Percentiles rank a stretch among this genome's conserved stretches.
Conservation (phyloP, 2,888 invertebrate species). For the Siphonodentalium dalli region DNA sequence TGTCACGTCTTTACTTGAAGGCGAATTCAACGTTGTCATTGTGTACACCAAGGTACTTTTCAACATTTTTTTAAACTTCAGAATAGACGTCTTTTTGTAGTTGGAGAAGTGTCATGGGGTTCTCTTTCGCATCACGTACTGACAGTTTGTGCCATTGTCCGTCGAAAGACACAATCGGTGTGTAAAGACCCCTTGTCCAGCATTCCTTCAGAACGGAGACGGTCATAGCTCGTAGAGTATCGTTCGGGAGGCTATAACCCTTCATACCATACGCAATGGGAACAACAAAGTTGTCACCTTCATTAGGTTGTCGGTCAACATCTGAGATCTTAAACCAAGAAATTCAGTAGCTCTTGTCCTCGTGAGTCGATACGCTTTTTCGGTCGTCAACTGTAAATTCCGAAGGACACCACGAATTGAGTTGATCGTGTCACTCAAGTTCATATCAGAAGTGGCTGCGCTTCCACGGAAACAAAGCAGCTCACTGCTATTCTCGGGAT, state of each 20-base stretch:
- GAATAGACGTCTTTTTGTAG: conserved; percentile 18
- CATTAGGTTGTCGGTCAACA: conserved; percentile 10
- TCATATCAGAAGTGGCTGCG: too few species aligned
- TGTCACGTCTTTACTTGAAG: too few species aligned
- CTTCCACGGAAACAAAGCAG: too few species aligned
- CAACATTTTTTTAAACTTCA: neutral
- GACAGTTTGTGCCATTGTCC: conserved; percentile 21
- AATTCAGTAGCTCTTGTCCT: conserved; percentile 19
- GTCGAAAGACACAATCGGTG: conserved; percentile 22
- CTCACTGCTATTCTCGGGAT: too few species aligned
- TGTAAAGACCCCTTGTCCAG: conserved; percentile 10
- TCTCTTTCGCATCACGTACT: conserved; percentile 5
- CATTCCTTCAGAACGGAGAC: conserved; percentile 13
- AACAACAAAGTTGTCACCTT: conserved; percentile 3
- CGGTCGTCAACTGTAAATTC: too few species aligned
- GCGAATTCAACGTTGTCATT: too few species aligned
- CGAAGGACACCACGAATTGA: too few species aligned
- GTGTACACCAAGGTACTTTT: too few species aligned
- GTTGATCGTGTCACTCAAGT: too few species aligned
- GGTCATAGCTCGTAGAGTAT: conserved; percentile 4
- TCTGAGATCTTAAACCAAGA: conserved; percentile 23
- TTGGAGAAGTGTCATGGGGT: conserved; percentile 20
- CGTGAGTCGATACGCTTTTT: conserved; percentile 1
- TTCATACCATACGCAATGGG: conserved; percentile 26
- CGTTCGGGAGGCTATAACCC: conserved; percentile 22